phyloP scores from a whole-genome alignment of 1,140 invertebrate species.

The Brachionus rotundiformis region DNA sequence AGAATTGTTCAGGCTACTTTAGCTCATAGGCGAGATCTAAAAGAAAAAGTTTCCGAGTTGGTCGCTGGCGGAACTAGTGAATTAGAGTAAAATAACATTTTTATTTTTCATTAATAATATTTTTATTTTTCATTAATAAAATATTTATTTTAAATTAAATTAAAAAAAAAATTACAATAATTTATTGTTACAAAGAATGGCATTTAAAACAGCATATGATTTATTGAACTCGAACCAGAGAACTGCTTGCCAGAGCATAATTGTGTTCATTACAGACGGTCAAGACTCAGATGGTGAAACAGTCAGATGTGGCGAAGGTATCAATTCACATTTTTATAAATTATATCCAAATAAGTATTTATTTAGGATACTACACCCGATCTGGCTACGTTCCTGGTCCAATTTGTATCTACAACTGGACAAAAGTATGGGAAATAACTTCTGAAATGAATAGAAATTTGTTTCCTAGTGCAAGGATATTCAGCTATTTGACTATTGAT shows the following conservation, averaged over 20 bases:
- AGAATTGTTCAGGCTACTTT: constrained; percentile 63
- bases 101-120: not conserved
- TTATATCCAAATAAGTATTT: constrained; percentile 52
- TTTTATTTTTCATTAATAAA: not conserved
- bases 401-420: constrained; percentile 66
- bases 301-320: constrained; percentile 63
- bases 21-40: constrained; percentile 64
- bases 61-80: constrained; percentile 64
- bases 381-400: constrained; percentile 66
- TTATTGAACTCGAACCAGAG: constrained; percentile 59
- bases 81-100: constrained; percentile 58
- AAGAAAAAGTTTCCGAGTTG: constrained; percentile 62
- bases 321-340: constrained; percentile 54
- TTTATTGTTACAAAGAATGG: constrained; percentile 60
- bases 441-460: constrained; percentile 58
- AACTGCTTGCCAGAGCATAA: constrained; percentile 64
- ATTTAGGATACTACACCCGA: constrained; percentile 63
- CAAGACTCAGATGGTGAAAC: constrained; percentile 64
- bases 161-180: too few species aligned
- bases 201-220: constrained; percentile 62
- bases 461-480: constrained; percentile 62
- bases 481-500: constrained; percentile 65
- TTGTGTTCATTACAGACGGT: constrained; percentile 65
- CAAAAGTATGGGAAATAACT: constrained; percentile 61
- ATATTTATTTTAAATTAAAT: too few species aligned